Base-by-base conservation (phyloP, 2,113 vertebrate species). In the Sylvia atricapilla region DNA sequence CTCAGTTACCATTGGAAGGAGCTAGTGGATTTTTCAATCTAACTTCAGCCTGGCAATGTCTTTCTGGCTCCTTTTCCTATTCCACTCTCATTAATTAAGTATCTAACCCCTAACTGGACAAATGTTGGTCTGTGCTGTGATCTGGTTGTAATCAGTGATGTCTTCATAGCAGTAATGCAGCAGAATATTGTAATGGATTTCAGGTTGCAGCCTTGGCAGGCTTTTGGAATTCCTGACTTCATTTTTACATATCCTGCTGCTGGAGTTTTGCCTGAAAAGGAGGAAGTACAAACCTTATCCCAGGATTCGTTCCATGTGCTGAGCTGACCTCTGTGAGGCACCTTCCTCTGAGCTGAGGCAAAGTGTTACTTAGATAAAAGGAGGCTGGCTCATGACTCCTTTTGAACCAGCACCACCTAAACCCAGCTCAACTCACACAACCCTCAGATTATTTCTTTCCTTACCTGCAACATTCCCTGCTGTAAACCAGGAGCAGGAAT, bases 241-340 rank as follows among this genome's bases (percentile, higher is more conserved):
- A 3, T 81, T 81, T 93, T 73, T 49, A 79, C 73, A 35, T 84
- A 64, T 73, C 69, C 79, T 75, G 73, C 92, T 60, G 39, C 3
- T 88, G 90, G 85, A 89, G 83, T 53, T 95, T 41, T 92, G 73
- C 88, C 88, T 69, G 80, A 35, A 74, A 60, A 93, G 73, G 90
- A 93, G 88, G 88, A 93, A 90, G 76, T 53, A n/a, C 59, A 78
- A 90, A 39, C 77, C 59, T 78, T 63, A 52, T 84, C 58, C 77
- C 73, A 58, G 93, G 93, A 62, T 31, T 86, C 20, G 41, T 86
- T 90, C 90, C 83, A 16, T 63, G 33, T 62, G 85, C 90, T 64
- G 82, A 76, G 78, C 84, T 95, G 94, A 95, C 90, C 96, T 90
- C 80, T 70, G 59, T 21, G 80, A 94, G 85, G 87, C 94, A 77